These are phyloP conservation scores for Dryococelus australis DNA, from an alignment of 2,888 invertebrate genomes.

Conservation along the genomic window DNA sequence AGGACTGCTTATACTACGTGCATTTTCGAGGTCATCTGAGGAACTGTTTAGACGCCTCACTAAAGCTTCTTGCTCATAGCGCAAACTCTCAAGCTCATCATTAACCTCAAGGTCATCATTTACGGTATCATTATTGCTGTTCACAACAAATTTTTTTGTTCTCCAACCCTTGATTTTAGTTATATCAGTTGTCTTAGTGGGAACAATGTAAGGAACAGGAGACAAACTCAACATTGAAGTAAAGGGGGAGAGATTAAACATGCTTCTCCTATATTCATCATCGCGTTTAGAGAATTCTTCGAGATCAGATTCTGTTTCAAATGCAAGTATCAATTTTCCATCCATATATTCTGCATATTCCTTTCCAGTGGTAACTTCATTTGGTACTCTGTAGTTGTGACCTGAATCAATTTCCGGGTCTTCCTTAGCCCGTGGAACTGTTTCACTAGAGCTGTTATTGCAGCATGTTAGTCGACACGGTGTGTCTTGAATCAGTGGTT, in stretches of 20 bases:
- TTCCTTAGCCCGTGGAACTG: conserved; percentile 18
- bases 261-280: conserved; percentile 22
- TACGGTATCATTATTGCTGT: conserved; percentile 35
- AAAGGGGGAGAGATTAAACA: background rate
- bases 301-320: conserved; percentile 46
- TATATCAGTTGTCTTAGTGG: conserved; percentile 56
- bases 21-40: background rate
- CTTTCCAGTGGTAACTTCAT: conserved; percentile 40
- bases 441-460: too few species aligned
- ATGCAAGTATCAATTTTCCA: conserved; percentile 44
- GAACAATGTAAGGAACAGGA: conserved; percentile 40
- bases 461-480: background rate
- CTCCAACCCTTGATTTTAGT: conserved; percentile 58
- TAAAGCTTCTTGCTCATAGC: conserved; percentile 24
- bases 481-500: background rate
- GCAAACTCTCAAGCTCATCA: conserved; percentile 39
- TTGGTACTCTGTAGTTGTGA: conserved; percentile 29
- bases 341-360: conserved; percentile 45
- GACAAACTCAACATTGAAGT: background rate
- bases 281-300: conserved; percentile 43
- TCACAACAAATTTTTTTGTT: conserved; percentile 49
- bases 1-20: background rate
- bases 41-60: conserved; percentile 19
- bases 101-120: conserved; percentile 38
- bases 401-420: conserved; percentile 30